Base-by-base conservation (phyloP, 2,113 vertebrate species). In the Leptodactylus fuscus region DNA sequence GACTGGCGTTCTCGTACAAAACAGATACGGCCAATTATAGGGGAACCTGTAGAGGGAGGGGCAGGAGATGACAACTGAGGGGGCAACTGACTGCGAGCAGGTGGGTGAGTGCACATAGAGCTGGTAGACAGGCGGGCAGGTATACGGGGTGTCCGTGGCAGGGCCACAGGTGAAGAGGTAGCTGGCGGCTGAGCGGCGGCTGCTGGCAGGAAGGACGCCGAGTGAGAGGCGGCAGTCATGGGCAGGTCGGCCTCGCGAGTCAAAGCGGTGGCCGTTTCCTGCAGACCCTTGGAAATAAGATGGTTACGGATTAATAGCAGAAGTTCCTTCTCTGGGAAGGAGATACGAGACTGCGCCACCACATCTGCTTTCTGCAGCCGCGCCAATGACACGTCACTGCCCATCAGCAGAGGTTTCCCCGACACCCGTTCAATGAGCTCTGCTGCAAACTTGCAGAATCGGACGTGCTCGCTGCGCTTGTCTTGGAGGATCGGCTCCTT, bases 401-500 rank as follows among this genome's bases (percentile, higher is more conserved):
- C 98, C 0, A 99, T 98, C 44, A 98, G 93, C 87, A 99, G 85
- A 0, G 97, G 98, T 82, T 99, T 99, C 44, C 98, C 98, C 0
- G 98, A 99, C 16, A 99, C 96, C 0, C 98, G 93, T 88, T 99
- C 97, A 1, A 99, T 99, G 62, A 99, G 94, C 89, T 99, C 97
- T 0, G 98, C 97, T 0, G 98, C 96, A 0, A 96, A 99, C 85
- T 98, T 98, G 91, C 98, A 99, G 91, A 99, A 99, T 87, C 97
- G 97, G 77, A 99, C 97, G 0, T 99, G 98, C 87, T 99, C 97
- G 0, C 96, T 98, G 87, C 98, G 97, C 90, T 99, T 99, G 93
- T 99, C 98, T 94, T 99, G 98, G 7, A 99, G 95, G 85, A 99
- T 96, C 0, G 98, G 98, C 89, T 99, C 98, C 87, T 98, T 98